Evolutionary conservation across 2,888 invertebrate species (phyloP).

Genomic region (Uloborus plumipes): DNA sequence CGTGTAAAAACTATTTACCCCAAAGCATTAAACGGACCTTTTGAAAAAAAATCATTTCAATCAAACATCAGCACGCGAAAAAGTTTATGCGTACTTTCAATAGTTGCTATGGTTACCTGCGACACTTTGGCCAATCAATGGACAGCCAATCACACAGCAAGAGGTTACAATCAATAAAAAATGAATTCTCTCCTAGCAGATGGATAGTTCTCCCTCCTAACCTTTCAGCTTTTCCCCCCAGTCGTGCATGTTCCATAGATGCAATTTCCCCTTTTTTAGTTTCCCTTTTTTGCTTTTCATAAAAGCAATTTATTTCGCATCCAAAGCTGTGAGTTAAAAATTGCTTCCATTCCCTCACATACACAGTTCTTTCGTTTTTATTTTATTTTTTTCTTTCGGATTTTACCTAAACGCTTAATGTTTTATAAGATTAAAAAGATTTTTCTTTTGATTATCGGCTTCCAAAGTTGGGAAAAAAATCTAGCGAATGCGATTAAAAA

Average conservation of each 20-base stretch:
- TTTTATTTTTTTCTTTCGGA: too few relatives aligned
- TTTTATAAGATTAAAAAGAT: too few relatives aligned
- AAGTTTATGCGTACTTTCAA: slow-evolving; percentile 40
- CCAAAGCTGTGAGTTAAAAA: slow-evolving; percentile 9
- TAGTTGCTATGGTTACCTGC: slow-evolving; percentile 39
- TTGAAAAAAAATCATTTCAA: background rate
- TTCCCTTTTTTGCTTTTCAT: background rate
- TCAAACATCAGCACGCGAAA: background rate
- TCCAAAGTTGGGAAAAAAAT: too few relatives aligned
- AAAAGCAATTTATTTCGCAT: slow-evolving; percentile 37
- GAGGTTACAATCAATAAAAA: slow-evolving; percentile 36
- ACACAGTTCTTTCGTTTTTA: too few relatives aligned
- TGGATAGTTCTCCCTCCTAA: background rate
- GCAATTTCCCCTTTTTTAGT: slow-evolving; percentile 20
- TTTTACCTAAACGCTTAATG: too few relatives aligned
- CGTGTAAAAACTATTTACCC: too few relatives aligned
- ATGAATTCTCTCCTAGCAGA: slow-evolving; percentile 26
- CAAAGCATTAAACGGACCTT: too few relatives aligned
- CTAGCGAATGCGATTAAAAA: too few relatives aligned
- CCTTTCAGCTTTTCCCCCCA: background rate
- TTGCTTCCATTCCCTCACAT: too few relatives aligned
- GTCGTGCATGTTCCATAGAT: slow-evolving; percentile 11
- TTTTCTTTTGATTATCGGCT: too few relatives aligned
- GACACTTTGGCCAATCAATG: slow-evolving; percentile 47
- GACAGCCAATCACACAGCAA: slow-evolving; percentile 51